Evolutionary conservation across 2,888 invertebrate species (phyloP).

Genomic region (Agriotes lineatus): DNA sequence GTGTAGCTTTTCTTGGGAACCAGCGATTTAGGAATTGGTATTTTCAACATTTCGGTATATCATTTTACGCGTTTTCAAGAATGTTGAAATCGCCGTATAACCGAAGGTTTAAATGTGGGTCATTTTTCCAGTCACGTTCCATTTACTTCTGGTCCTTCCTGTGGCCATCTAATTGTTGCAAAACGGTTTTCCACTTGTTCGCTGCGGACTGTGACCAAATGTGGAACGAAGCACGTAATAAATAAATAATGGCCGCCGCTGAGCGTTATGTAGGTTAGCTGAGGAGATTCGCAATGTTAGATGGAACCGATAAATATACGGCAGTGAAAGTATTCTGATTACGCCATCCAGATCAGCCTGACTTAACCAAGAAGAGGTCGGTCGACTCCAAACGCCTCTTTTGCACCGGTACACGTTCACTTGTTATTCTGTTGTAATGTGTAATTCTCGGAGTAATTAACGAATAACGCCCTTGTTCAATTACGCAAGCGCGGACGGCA

Average conservation of each 20-base stretch:
- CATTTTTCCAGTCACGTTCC: not conserved
- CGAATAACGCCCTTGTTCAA: slow-evolving; percentile 3
- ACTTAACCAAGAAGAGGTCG: slow-evolving; percentile 20
- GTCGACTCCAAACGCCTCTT: slow-evolving; percentile 20
- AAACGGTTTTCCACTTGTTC: slow-evolving; percentile 5
- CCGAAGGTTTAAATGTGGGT: not conserved
- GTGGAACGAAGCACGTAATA: slow-evolving; percentile 2
- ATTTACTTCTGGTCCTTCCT: not conserved
- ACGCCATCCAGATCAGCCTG: slow-evolving; percentile 23
- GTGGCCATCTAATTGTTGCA: not conserved
- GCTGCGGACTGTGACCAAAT: not conserved
- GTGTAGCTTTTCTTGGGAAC: too few species aligned
- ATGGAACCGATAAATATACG: slow-evolving; percentile 26
- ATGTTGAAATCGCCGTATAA: too few species aligned
- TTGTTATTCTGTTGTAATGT: slow-evolving; percentile 19
- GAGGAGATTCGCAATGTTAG: slow-evolving; percentile 30
- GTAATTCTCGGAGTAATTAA: slow-evolving; percentile 11
- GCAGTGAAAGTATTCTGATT: slow-evolving; percentile 34
- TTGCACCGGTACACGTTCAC: slow-evolving; percentile 18
- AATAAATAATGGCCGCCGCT: not conserved
- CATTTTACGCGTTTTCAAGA: too few species aligned
- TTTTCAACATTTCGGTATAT: too few species aligned
- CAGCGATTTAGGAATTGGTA: too few species aligned
- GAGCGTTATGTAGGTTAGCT: slow-evolving; percentile 17
- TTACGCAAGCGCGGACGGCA: not conserved